Base-by-base conservation (phyloP, 2,113 vertebrate species). In the Phyllopteryx taeniolatus region DNA sequence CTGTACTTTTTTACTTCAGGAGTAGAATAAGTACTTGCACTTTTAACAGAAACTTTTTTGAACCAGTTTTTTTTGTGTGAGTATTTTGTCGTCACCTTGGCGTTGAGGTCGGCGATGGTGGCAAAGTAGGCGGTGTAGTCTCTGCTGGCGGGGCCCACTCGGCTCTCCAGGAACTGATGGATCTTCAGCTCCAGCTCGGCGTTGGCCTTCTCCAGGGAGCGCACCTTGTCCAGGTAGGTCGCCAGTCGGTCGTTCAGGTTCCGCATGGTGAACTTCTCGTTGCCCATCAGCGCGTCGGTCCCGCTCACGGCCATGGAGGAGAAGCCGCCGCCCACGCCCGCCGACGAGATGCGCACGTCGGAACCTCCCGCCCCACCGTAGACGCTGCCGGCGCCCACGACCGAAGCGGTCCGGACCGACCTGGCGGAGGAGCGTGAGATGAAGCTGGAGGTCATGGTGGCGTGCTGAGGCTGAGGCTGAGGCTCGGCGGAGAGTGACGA, bases 201-300 rank as follows among this genome's bases (percentile, higher is more conserved):
- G 47, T 94, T 94, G 79, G 89, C 83, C 78, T 76, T 83, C 83
- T 93, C 92, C 86, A 93, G 84, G 19, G 39, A 7, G 65, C 7
- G 82, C 22, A 94, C 93, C 88, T 92, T 92, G 12, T 59, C 84
- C 84, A 93, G 87, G 86, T 93, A 94, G 60, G 72, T 0, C 60
- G 90, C 87, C 83, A 94, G 87, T 0, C 93, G 92, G 79, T 94
- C 90, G 56, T 94, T 94, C 19, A 93, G 90, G 82, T 92, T 92
- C 81, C 90, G 89, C 93, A 94, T 90, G 78, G 87, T 68, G 76
- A 83, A 79, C 89, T 94, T 94, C 83, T 91, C 89, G 51, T 92
- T 92, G 67, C 85, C 83, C 11, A 85, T 57, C 27, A 80, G 1
- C 22, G 42, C 39, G 12, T 68, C 49, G 5, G 14, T 19, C 13